Evolutionary conservation across 2,888 invertebrate genomes (phyloP), one percentile per base, ranked within the genome.

Genomic region (Gibbula magus): DNA sequence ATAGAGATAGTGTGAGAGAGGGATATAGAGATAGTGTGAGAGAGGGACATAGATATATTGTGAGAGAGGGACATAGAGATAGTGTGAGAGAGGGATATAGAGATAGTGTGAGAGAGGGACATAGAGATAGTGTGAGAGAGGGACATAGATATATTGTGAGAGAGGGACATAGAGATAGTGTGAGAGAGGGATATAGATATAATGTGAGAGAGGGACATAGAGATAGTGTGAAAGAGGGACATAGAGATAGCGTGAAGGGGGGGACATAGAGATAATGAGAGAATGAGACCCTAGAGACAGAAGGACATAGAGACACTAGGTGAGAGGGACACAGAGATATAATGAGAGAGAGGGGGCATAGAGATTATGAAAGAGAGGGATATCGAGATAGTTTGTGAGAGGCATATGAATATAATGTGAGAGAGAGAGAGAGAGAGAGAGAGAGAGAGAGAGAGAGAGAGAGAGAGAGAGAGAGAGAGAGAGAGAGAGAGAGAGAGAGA

Each of bases 391-490:
- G 52, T 20, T 29, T 39, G 25, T 29, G 74, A 79, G n/a, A 56
- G 61, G 53, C 18, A 79, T 32, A 75, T 35, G 76, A 54, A 0
- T 18, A 75, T n/a, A 54, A 10, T 45, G 79, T 52, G 4, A 75
- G 18, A 75, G 75, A 76, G 35, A 54, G 35, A 75, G 75, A 76
- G 4, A 29, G 75, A 35, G 79, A 75, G 39, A 75, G 32, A 53
- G 75, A 73, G 32, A 32, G 51, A 82, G 54, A 82, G 39, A 75
- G 51, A 84, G 70, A 83, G 54, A 70, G 18, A 74, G 83, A 52
- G 75, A 67, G 32, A 75, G 83, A 75, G 66, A 66, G 75, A 39
- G 52, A 53, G 32, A 66, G 22, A 78, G 76, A 76, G 79, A 61
- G 29, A 51, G 56, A 81, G 61, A 54, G 77, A 81, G 79, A 79